Evolutionary conservation across 2,797 vertebrate species (phyloP).

Genomic region (Acipenser transmontanus): DNA sequence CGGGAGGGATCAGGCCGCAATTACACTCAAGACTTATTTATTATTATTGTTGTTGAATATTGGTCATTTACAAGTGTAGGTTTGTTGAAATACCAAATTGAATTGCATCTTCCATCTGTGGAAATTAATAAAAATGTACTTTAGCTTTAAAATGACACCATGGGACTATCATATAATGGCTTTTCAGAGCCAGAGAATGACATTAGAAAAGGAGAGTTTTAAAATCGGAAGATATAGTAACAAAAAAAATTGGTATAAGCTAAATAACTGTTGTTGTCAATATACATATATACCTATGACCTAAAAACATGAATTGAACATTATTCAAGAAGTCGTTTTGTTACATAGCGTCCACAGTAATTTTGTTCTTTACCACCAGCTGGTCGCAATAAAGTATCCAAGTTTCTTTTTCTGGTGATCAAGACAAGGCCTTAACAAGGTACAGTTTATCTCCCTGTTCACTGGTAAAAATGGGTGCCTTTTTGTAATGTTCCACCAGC

Average conservation of each 20-base stretch:
- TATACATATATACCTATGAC: slow-evolving; percentile 56
- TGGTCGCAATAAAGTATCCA: slow-evolving; percentile 49
- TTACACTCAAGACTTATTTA: no score
- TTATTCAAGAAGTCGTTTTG: slow-evolving; percentile 13
- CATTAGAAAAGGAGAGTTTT: slow-evolving; percentile 41
- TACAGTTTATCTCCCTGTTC: slow-evolving; percentile 91
- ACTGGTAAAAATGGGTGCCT: slow-evolving; percentile 88
- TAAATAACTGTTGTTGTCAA: slow-evolving; percentile 59
- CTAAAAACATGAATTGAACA: slow-evolving; percentile 46
- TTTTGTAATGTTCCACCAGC: slow-evolving; percentile 94
- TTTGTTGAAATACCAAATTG: no score
- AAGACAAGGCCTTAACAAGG: slow-evolving; percentile 80
- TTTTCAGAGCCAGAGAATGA: slow-evolving; percentile 5
- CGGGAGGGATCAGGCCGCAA: no score
- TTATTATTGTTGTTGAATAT: no score
- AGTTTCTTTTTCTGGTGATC: slow-evolving; percentile 58
- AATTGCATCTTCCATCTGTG: no score
- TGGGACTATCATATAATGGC: no score
- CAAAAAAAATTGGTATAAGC: slow-evolving; percentile 45
- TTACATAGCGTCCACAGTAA: slow-evolving; percentile 47
- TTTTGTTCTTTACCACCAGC: slow-evolving; percentile 27
- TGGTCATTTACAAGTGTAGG: no score
- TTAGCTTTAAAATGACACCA: no score
- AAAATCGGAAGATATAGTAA: slow-evolving; percentile 61
- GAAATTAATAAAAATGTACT: no score